phyloP scores from a whole-genome alignment of 1,140 invertebrate genomes.

The Caenorhabditis elegans region DNA sequence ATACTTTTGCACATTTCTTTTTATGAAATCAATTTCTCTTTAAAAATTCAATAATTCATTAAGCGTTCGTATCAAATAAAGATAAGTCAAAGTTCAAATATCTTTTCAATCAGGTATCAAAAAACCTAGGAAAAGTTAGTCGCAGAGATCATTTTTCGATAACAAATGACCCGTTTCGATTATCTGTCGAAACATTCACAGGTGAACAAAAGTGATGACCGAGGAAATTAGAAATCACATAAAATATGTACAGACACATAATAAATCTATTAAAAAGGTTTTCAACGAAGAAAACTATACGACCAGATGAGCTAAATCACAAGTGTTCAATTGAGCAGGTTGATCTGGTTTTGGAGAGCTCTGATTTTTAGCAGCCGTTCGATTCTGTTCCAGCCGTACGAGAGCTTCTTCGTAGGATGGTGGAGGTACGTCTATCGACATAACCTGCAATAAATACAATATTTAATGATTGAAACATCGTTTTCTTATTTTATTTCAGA shows the following conservation, averaged over 20 bases:
- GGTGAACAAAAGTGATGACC: no score
- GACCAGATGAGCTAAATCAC: slow-evolving; percentile 5
- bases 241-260: background rate
- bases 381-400: background rate
- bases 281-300: background rate
- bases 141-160: background rate
- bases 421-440: background rate
- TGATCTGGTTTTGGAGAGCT: background rate
- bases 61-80: background rate
- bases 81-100: background rate
- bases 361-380: background rate
- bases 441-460: background rate
- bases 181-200: background rate
- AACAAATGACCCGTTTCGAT: slow-evolving; percentile 13
- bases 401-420: slow-evolving; percentile 12
- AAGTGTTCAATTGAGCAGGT: background rate
- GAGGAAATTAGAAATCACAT: no score
- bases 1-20: no score
- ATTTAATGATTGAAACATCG: no score
- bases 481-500: no score
- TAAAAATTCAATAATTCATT: background rate
- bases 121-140: background rate
- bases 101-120: background rate
- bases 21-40: no score
- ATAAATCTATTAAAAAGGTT: background rate